phyloP scores from a whole-genome alignment of 1,140 invertebrate species.

The Cotesia vestalis region DNA sequence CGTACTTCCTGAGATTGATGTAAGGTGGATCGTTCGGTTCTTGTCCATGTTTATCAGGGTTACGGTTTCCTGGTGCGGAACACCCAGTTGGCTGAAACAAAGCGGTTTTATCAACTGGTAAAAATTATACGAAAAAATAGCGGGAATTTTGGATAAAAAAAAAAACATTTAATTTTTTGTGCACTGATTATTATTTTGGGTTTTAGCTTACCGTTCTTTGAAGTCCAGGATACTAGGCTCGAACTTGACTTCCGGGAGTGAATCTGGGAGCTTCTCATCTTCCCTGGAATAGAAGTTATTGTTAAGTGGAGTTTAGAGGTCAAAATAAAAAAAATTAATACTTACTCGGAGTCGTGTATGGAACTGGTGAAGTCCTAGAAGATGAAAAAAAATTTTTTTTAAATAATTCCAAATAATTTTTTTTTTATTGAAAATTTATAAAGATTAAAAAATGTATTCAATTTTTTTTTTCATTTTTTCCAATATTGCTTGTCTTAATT shows the following conservation, averaged over 20 bases:
- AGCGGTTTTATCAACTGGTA: not conserved
- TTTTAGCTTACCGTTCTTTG: slow-evolving; percentile 54
- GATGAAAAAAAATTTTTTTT: not conserved
- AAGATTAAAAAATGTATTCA: too few relatives aligned
- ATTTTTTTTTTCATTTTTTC: too few relatives aligned
- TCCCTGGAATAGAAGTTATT: slow-evolving; percentile 26
- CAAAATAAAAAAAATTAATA: too few relatives aligned
- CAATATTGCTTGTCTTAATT: too few relatives aligned
- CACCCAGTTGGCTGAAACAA: slow-evolving; percentile 79
- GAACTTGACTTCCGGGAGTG: slow-evolving; percentile 56
- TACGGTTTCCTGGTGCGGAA: slow-evolving; percentile 83
- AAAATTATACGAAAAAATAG: too few relatives aligned
- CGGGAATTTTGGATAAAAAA: not conserved
- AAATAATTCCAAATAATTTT: too few relatives aligned
- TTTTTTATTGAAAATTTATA: too few relatives aligned
- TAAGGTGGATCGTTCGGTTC: slow-evolving; percentile 80
- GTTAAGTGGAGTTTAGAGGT: too few relatives aligned
- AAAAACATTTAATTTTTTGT: slow-evolving; percentile 14
- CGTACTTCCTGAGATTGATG: slow-evolving; percentile 87
- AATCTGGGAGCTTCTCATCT: slow-evolving; percentile 54
- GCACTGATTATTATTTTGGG: too few relatives aligned
- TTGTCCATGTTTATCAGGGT: slow-evolving; percentile 81
- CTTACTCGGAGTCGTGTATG: slow-evolving; percentile 51
- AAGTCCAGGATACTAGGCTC: slow-evolving; percentile 61
- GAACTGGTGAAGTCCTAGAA: slow-evolving; percentile 10